These are phyloP conservation scores for Trematomus bernacchii DNA, from an alignment of 2,797 vertebrate genomes.

Conservation along the genomic window DNA sequence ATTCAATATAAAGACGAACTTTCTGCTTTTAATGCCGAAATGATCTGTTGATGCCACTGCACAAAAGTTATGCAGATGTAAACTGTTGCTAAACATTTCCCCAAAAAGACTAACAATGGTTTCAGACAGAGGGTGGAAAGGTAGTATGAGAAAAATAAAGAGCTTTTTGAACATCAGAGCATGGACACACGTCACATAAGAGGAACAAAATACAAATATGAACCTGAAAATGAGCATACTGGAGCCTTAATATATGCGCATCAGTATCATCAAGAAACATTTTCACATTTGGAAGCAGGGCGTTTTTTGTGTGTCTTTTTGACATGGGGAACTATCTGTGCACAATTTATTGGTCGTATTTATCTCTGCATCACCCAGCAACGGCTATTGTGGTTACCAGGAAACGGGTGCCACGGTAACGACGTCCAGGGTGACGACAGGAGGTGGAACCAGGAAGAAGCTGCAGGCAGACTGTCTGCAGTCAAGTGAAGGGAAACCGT, in stretches of 20 bases:
- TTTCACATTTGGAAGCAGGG: neutral
- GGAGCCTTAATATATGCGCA: neutral
- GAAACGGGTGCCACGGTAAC: constrained; percentile 63
- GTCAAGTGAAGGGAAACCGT: constrained; percentile 5
- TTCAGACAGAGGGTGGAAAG: no score
- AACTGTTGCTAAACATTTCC: neutral
- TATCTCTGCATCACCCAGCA: constrained; percentile 52
- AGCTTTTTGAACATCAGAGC: no score
- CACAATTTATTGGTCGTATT: constrained; percentile 40
- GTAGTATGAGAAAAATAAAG: no score
- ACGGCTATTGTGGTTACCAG: constrained; percentile 58
- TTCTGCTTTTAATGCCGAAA: neutral
- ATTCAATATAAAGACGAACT: neutral
- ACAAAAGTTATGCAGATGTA: neutral
- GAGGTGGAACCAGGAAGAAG: constrained; percentile 14
- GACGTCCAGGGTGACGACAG: constrained; percentile 24
- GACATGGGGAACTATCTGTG: constrained; percentile 4
- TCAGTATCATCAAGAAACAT: neutral
- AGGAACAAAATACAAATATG: no score
- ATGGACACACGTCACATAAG: no score
- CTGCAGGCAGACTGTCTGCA: constrained; percentile 7
- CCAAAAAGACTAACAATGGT: neutral
- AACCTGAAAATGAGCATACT: no score
- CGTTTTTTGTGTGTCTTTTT: neutral
- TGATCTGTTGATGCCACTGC: neutral